These are phyloP conservation scores for Pocillopora grandis DNA, from an alignment of 92 coral and sea anemone species.

Conservation along the genomic window DNA sequence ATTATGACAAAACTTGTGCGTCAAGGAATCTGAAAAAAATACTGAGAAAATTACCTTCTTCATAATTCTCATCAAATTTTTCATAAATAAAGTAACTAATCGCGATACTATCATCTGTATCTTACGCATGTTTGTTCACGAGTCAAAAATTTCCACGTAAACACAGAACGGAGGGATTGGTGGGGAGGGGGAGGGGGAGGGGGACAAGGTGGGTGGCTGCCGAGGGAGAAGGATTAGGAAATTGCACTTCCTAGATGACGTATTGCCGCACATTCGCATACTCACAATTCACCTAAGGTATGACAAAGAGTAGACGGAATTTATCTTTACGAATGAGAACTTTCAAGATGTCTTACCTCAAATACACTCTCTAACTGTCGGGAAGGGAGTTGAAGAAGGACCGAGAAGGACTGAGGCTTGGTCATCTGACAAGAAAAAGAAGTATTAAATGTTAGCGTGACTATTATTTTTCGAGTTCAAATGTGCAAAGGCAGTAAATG, in stretches of 20 bases:
- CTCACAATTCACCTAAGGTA: not conserved
- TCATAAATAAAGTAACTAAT: no score
- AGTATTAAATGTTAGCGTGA: not conserved
- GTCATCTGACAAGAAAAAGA: constrained; percentile 78
- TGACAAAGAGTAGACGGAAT: not conserved
- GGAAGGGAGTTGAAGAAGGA: constrained; percentile 90
- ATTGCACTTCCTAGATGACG: no score
- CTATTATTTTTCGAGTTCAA: no score
- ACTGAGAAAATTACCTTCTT: no score
- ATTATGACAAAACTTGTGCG: not conserved
- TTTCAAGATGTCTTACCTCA: constrained; percentile 62
- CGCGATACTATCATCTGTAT: not conserved
- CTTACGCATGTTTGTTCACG: not conserved
- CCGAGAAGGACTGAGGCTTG: constrained; percentile 98
- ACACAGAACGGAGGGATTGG: not conserved
- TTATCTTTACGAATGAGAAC: not conserved
- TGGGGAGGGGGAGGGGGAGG: not conserved
- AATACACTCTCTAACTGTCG: constrained; percentile 98
- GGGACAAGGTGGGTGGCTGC: not conserved
- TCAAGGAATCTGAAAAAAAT: not conserved
- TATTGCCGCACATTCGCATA: no score
- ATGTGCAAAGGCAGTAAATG: no score
- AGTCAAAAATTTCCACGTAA: not conserved
- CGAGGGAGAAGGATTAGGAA: not conserved
- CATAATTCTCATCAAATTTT: no score